phyloP scores from a whole-genome alignment of 1,140 invertebrate species.

The Teleogryllus occipitalis region DNA sequence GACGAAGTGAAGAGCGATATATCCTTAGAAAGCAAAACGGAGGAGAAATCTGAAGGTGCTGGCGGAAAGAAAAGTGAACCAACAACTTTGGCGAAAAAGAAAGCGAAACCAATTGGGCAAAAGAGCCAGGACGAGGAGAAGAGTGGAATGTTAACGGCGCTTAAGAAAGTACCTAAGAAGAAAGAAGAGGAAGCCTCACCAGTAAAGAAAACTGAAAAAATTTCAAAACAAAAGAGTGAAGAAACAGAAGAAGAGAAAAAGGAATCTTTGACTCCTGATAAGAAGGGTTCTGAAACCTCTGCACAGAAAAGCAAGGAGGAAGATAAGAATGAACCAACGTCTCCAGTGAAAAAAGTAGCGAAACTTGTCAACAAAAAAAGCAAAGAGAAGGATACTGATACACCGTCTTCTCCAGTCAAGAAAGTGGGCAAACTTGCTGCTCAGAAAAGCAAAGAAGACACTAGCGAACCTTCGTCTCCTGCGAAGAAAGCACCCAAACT shows the following conservation, averaged over 20 bases:
- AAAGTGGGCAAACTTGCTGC: background rate
- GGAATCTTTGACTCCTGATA: too few relatives aligned
- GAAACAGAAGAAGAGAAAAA: too few relatives aligned
- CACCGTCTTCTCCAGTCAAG: too few relatives aligned
- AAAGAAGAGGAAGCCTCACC: conserved; percentile 18
- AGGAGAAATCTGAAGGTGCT: background rate
- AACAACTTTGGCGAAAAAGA: background rate
- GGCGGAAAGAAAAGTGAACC: background rate
- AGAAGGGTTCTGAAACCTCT: background rate
- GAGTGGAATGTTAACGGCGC: background rate
- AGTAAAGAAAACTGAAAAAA: conserved; percentile 17
- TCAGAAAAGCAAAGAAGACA: background rate
- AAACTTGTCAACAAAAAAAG: background rate
- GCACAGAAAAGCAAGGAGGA: background rate
- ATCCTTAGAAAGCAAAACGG: too few relatives aligned
- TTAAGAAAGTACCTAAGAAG: background rate
- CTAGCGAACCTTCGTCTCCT: background rate
- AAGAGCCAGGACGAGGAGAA: too few relatives aligned
- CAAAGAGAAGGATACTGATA: background rate
- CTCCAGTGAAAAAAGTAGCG: background rate
- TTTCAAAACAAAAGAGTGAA: too few relatives aligned
- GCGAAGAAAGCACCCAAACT: background rate
- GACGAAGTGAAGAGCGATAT: too few relatives aligned
- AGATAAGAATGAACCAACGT: background rate
- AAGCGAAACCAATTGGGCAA: background rate